A percentile compares a stretch with the other conserved stretches of the same genome.
phyloP scores from a whole-genome alignment of 1,140 invertebrate genomes.

The Delia radicum region DNA sequence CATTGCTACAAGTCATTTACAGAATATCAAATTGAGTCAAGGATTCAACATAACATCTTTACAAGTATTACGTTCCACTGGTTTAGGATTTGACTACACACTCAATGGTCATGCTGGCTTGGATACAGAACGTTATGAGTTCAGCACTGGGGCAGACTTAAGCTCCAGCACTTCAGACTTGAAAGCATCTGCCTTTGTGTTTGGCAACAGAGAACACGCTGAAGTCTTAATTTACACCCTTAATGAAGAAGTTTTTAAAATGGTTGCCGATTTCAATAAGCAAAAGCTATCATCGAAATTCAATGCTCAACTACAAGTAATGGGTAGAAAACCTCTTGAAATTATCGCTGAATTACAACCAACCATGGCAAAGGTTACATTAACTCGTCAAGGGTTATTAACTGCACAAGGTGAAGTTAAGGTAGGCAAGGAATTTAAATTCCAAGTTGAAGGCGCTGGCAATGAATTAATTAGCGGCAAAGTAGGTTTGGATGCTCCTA shows the following conservation, averaged over 20 bases:
- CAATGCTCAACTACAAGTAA: constrained; percentile 37
- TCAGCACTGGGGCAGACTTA: constrained; percentile 33
- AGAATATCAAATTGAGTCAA: constrained; percentile 27
- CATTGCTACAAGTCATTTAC: constrained; percentile 40
- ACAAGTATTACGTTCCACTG: constrained; percentile 37
- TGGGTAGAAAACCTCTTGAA: constrained; percentile 38
- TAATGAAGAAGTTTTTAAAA: constrained; percentile 38
- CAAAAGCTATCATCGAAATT: constrained; percentile 38
- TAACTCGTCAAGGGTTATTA: constrained; percentile 60
- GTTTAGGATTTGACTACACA: constrained; percentile 42
- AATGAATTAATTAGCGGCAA: constrained; percentile 63
- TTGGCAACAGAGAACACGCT: constrained; percentile 34
- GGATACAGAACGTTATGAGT: constrained; percentile 31
- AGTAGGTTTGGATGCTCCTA: constrained; percentile 65
- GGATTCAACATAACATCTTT: constrained; percentile 40
- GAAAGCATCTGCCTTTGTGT: constrained; percentile 25
- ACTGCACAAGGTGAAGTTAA: constrained; percentile 61
- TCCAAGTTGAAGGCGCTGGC: constrained; percentile 59
- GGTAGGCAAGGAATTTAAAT: constrained; percentile 66
- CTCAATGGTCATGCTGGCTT: constrained; percentile 33
- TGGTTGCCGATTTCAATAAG: constrained; percentile 31
- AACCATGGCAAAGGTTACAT: constrained; percentile 32
- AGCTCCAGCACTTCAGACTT: constrained; percentile 30
- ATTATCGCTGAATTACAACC: constrained; percentile 40
- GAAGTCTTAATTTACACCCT: constrained; percentile 46